Evolutionary conservation across 2,797 vertebrate genomes (phyloP).

Genomic region (Cossypha heuglini): DNA sequence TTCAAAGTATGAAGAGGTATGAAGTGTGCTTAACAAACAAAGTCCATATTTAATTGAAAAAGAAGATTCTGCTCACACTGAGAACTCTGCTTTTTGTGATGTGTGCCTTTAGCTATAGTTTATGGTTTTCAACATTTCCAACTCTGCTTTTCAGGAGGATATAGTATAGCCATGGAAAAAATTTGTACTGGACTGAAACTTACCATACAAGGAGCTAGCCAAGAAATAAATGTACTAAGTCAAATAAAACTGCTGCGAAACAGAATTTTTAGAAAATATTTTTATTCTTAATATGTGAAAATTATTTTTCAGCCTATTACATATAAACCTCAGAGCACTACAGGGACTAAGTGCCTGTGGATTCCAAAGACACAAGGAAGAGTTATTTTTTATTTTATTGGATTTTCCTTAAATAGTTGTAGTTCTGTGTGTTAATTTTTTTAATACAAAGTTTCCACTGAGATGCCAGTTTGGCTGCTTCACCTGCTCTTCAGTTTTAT

Average conservation of each 20-base stretch:
- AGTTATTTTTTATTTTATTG: neutral
- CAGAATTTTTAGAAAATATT: conserved; percentile 6
- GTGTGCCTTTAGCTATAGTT: neutral
- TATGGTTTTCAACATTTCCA: neutral
- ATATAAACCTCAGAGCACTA: neutral
- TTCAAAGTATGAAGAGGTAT: neutral
- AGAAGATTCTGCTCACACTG: neutral
- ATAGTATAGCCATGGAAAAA: conserved; percentile 14
- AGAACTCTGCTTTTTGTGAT: neutral
- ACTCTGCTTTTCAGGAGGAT: conserved; percentile 8
- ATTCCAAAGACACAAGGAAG: neutral
- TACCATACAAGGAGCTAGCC: neutral
- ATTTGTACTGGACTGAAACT: neutral
- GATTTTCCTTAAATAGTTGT: neutral
- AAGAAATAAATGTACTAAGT: conserved; percentile 20
- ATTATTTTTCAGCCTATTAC: conserved; percentile 8
- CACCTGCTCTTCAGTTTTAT: neutral
- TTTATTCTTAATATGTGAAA: neutral
- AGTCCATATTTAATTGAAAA: neutral
- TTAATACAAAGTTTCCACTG: neutral
- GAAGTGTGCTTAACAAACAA: neutral
- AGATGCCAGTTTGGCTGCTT: neutral
- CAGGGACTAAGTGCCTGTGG: neutral
- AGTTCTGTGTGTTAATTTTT: neutral
- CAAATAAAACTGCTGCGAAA: neutral